Evolutionary conservation across 2,888 invertebrate species (phyloP).

Genomic region (Ophion ellenae): DNA sequence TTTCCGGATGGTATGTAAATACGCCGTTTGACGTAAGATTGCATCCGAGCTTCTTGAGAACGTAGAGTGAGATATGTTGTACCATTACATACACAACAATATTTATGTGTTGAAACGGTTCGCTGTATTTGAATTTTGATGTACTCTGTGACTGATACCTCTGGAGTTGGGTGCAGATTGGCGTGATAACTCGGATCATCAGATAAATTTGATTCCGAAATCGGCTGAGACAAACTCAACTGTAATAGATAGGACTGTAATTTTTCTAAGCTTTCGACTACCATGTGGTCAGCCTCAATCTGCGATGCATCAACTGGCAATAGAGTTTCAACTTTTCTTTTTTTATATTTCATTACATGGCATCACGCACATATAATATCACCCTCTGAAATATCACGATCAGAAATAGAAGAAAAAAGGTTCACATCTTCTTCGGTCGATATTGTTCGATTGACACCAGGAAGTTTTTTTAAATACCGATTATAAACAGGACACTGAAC

Average conservation of each 20-base stretch:
- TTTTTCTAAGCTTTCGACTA: slow-evolving; percentile 1
- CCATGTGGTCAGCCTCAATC: background rate
- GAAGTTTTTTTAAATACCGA: background rate
- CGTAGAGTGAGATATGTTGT: slow-evolving; percentile 45
- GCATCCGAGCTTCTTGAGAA: slow-evolving; percentile 65
- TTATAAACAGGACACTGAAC: slow-evolving; percentile 2
- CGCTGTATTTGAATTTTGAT: slow-evolving; percentile 56
- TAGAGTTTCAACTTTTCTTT: slow-evolving; percentile 39
- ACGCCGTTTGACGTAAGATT: slow-evolving; percentile 58
- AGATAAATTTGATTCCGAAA: slow-evolving; percentile 22
- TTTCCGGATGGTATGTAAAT: slow-evolving; percentile 68
- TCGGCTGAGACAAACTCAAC: slow-evolving; percentile 55
- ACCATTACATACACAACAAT: slow-evolving; percentile 20
- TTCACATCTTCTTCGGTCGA: slow-evolving; percentile 31
- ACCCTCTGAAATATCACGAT: slow-evolving; percentile 46
- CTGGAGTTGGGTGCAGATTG: too few species aligned
- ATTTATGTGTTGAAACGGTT: slow-evolving; percentile 66
- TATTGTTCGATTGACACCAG: background rate
- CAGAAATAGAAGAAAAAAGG: slow-evolving; percentile 40
- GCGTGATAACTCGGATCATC: background rate
- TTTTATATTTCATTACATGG: slow-evolving; percentile 44
- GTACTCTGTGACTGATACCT: background rate
- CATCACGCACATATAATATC: slow-evolving; percentile 46
- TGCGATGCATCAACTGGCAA: background rate
- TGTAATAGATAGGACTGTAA: background rate